Conservation (phyloP, 2,888 invertebrate species). For the Parapristionchus giblindavisi region DNA sequence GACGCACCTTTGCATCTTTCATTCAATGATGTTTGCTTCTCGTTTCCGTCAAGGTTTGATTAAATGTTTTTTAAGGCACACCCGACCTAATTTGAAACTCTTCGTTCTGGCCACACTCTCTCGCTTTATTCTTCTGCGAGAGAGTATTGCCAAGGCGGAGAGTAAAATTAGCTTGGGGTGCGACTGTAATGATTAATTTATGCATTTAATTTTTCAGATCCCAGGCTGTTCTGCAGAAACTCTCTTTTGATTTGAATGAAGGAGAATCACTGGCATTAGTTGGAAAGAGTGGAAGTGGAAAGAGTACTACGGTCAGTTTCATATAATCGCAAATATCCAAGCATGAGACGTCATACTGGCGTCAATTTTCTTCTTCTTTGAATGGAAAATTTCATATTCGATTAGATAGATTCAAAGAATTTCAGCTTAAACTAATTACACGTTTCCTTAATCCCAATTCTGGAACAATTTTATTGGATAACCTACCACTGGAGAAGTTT, state of each 20-base stretch:
- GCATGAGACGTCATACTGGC: no score
- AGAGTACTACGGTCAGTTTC: conserved; percentile 33
- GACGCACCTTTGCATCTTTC: background rate
- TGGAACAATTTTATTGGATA: background rate
- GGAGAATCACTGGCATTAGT: conserved; percentile 24
- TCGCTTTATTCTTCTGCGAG: no score
- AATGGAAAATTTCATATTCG: no score
- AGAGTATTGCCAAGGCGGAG: no score
- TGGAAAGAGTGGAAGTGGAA: conserved; percentile 32
- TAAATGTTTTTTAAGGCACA: no score
- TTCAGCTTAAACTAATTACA: conserved; percentile 13
- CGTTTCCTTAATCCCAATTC: background rate
- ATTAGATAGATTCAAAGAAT: background rate
- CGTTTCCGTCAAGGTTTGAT: conserved; percentile 2
- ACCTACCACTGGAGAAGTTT: background rate
- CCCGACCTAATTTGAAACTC: no score
- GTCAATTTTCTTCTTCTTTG: no score
- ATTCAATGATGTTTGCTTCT: conserved; percentile 5
- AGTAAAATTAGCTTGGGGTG: no score
- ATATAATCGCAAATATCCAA: no score
- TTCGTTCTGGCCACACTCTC: no score
- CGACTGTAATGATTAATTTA: background rate
- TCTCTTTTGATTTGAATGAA: conserved; percentile 1
- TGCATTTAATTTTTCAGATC: no score
- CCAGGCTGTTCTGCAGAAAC: conserved; percentile 16